Conservation (phyloP, 2,888 invertebrate species). For the Bembecia ichneumoniformis region DNA sequence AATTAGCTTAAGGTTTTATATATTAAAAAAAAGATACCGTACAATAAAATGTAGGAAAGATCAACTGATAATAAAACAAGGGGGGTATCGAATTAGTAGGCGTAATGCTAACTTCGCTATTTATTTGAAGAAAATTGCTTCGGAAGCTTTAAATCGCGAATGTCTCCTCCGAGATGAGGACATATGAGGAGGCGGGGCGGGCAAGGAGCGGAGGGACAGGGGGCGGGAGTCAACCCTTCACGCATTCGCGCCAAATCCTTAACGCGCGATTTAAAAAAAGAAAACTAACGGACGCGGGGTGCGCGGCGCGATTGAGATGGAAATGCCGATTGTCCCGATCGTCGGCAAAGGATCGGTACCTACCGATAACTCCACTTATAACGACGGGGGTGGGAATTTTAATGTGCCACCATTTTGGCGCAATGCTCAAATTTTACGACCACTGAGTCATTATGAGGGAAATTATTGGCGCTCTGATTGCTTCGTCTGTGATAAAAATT, state of each 20-base stretch:
- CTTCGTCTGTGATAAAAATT: slow-evolving; percentile 71
- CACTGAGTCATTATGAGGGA: slow-evolving; percentile 69
- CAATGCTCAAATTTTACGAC: slow-evolving; percentile 73
- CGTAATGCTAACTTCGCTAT: slow-evolving; percentile 24
- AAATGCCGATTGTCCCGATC: slow-evolving; percentile 65
- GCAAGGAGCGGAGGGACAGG: slow-evolving; percentile 13
- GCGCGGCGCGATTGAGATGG: slow-evolving; percentile 50
- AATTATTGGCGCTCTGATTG: slow-evolving; percentile 73
- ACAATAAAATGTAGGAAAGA: not conserved
- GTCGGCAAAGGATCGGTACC: slow-evolving; percentile 41
- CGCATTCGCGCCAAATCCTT: slow-evolving; percentile 68
- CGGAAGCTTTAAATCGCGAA: slow-evolving; percentile 21
- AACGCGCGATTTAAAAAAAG: slow-evolving; percentile 71
- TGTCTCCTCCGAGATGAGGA: slow-evolving; percentile 35
- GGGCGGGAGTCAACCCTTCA: slow-evolving; percentile 56
- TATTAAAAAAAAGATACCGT: no score
- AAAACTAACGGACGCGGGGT: slow-evolving; percentile 59
- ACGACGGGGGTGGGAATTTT: slow-evolving; percentile 71
- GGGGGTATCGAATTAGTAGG: slow-evolving; percentile 23
- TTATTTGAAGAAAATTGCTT: slow-evolving; percentile 37
- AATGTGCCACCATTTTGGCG: slow-evolving; percentile 72
- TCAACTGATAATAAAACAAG: slow-evolving; percentile 13
- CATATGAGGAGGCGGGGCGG: slow-evolving; percentile 49
- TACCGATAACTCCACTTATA: slow-evolving; percentile 67
- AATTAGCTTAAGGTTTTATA: no score